Conservation (phyloP, 2,797 vertebrate genomes). For the Anguilla pacifica region DNA sequence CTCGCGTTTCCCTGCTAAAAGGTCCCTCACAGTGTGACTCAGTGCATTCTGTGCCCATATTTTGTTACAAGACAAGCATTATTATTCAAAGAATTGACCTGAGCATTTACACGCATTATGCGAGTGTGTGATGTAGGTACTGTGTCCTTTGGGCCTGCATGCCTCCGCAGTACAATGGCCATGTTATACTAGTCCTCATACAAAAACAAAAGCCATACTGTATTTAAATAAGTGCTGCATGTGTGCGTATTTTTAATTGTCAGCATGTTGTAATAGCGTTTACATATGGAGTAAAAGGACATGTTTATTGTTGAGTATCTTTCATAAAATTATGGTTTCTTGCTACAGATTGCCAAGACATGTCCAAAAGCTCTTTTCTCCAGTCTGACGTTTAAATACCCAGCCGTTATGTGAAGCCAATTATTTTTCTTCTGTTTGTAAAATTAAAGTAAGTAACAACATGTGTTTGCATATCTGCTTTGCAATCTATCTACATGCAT, state of each 20-base stretch:
- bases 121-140: background rate
- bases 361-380: too few species aligned
- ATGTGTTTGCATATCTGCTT: too few species aligned
- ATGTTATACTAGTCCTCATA: conserved; percentile 29
- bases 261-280: conserved; percentile 44
- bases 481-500: too few species aligned
- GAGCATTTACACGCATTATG: conserved; percentile 44
- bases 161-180: conserved; percentile 19
- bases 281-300: conserved; percentile 36
- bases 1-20: background rate
- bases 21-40: background rate
- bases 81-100: conserved; percentile 58
- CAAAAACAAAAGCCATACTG: conserved; percentile 35
- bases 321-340: background rate
- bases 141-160: conserved; percentile 9
- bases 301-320: background rate
- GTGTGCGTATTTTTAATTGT: background rate
- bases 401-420: too few species aligned
- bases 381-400: too few species aligned
- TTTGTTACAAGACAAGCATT: conserved; percentile 57
- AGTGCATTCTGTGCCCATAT: conserved; percentile 36
- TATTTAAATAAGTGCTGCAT: conserved; percentile 33
- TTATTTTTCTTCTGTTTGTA: too few species aligned
- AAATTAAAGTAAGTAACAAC: too few species aligned
- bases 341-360: background rate